Evolutionary conservation across 2,888 invertebrate species (phyloP).

Genomic region (Tenthredo scrophulariae): DNA sequence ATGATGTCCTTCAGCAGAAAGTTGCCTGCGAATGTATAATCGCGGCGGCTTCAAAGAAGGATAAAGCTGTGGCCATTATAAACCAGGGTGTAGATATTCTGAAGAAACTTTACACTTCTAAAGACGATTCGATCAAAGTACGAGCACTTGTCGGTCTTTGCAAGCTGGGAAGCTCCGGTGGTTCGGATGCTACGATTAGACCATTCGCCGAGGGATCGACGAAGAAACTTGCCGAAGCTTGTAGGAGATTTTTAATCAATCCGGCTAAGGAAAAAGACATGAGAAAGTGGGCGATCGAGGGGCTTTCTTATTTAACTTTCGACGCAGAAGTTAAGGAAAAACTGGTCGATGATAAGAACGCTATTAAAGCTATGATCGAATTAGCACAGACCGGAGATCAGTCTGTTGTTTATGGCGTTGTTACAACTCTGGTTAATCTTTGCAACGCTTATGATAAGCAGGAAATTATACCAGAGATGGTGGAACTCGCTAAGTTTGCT

Average conservation of each 20-base stretch:
- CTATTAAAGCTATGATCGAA: slow-evolving; percentile 92
- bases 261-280: slow-evolving; percentile 93
- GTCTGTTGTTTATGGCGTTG: slow-evolving; percentile 93
- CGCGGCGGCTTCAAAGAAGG: slow-evolving; percentile 97
- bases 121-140: slow-evolving; percentile 94
- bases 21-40: slow-evolving; percentile 98
- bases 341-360: slow-evolving; percentile 90
- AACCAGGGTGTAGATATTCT: slow-evolving; percentile 94
- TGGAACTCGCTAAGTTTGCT: slow-evolving; percentile 98
- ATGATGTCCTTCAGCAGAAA: slow-evolving; percentile 93
- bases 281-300: slow-evolving; percentile 97
- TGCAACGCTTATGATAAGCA: slow-evolving; percentile 99
- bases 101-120: slow-evolving; percentile 94
- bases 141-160: slow-evolving; percentile 96
- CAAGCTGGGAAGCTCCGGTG: slow-evolving; percentile 96
- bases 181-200: slow-evolving; percentile 95
- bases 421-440: slow-evolving; percentile 96
- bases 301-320: slow-evolving; percentile 96
- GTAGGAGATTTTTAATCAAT: slow-evolving; percentile 93
- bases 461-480: slow-evolving; percentile 96
- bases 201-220: slow-evolving; percentile 98
- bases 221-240: slow-evolving; percentile 94
- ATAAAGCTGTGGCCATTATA: slow-evolving; percentile 95
- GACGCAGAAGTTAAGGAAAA: slow-evolving; percentile 99
- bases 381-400: slow-evolving; percentile 93